Base-by-base conservation (phyloP, 53 echinoderm and acorn worm genomes). In the Hippasteria phrygiana region DNA sequence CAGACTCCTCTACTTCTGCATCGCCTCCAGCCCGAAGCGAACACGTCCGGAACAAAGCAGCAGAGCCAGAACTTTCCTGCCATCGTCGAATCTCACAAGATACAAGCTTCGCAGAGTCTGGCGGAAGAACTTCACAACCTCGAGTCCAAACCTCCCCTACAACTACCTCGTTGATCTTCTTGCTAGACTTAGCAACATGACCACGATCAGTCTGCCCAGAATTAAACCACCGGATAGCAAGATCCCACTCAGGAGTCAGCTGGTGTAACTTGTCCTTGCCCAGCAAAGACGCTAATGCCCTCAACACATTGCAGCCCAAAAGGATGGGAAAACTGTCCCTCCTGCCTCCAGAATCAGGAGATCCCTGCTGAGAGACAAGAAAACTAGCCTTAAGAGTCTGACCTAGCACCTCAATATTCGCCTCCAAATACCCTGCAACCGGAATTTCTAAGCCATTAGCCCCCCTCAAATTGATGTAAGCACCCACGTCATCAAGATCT, bases 401-500 rank as follows among this genome's bases (percentile, higher is more conserved):
- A 13, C 80, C 80, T 35, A 63, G 2, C 20, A 80, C 80, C 45
- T 80, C 45, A 43, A 80, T 27, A 4, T 63, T 63, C 1, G 43
- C 64, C 43, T 80, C 80, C 1, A 80, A 17, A 28, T 32, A 80
- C 1, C 80, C 80, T 28, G 33, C 80, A n/a, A 80, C 80, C 2
- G 80, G 64, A n/a, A 80, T 80, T 8, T 42, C 80, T 7, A 80
- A 39, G 20, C 80, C 80, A 80, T 80, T 80, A 2, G 80, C 80
- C 4, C 80, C 80, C 11, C 55, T 13, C 17, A 80, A 6, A 0
- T 64, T 80, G 13, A 80, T 33, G 17, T 46, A 80, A 1, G 80
- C 29, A 41, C 80, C 80, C 80, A 63, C 80, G 11, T 80, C 48
- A 43, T 80, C 64, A 36, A 80, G 17, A 1, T 26, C 32, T 41